Conservation (phyloP, 1,140 invertebrate genomes). For the Magallana ariakensis region DNA sequence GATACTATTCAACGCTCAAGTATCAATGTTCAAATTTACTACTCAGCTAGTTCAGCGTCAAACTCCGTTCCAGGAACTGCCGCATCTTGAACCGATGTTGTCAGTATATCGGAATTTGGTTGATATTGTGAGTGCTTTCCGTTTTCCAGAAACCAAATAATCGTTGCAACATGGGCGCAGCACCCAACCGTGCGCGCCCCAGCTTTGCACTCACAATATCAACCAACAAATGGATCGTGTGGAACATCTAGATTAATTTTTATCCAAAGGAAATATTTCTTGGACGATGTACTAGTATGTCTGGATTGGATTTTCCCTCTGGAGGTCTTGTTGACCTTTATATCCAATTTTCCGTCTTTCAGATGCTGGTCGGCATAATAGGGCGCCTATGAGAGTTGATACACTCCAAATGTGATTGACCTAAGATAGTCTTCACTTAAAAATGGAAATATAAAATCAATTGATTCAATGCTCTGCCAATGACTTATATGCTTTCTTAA, state of each 20-base stretch:
- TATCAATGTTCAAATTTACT: no score
- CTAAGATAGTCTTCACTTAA: no score
- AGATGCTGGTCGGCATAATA: conserved; percentile 5
- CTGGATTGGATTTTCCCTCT: background rate
- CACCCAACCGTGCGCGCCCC: background rate
- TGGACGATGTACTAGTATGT: background rate
- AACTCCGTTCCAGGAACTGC: no score
- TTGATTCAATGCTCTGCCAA: background rate
- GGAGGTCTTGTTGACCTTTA: background rate
- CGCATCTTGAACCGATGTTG: no score
- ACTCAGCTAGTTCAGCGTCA: no score
- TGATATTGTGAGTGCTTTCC: background rate
- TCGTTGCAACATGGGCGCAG: conserved; percentile 2
- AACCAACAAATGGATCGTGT: background rate
- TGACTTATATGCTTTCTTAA: no score
- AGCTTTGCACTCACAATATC: conserved; percentile 4
- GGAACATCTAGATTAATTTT: background rate
- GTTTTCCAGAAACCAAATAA: background rate
- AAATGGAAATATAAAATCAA: no score
- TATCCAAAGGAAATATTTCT: conserved; percentile 14
- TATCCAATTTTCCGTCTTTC: background rate
- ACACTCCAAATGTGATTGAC: conserved; percentile 20
- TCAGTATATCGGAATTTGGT: no score
- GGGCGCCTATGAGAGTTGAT: background rate
- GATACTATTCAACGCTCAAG: no score